Evolutionary conservation across 2,797 vertebrate genomes (phyloP), one percentile per base, ranked within the genome.

Genomic region (Enteromius afrohamiltoni): DNA sequence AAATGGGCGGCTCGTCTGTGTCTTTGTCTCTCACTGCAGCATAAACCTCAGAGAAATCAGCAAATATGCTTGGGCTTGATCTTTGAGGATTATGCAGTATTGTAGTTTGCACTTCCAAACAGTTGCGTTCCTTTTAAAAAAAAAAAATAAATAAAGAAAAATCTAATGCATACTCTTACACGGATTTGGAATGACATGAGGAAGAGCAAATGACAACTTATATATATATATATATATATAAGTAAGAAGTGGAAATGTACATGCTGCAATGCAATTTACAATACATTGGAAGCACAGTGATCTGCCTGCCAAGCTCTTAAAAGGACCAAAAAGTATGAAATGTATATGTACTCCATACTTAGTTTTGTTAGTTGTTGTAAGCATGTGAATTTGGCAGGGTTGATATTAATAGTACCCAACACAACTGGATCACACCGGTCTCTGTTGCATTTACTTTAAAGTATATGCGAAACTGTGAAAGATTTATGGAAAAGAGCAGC

Each of bases 1-100:
- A 85, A 88, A 85, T 76, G 80, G 34, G 65, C 51, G 65, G 83
- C 84, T 88, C 74, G 70, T 83, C 65, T 84, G 29, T 47, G 34
- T 71, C 55, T 16, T 58, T 9, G 11, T 69, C 51, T 69, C n/a
- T 53, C 64, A 69, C 42, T 51, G 58, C 45, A 19, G 70, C 1
- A 9, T 6, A 40, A 67, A 76, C 58, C 60, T 65, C 16, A 21
- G 14, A 40, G 55, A 40, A 34, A 23, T 11, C 11, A 21, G 68
- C 1, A 31, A 3, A 49, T 73, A 23, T 34, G 23, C 16, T 70
- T 21, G 29, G 40, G 29, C 31, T 64, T 75, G 71, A 82, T 82
- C 31, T 74, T 53, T 51, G n/a, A 75, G 42, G n/a, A 53, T 74
- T 74, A 23, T 64, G 23, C 31, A 7, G 47, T 13, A 16, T 71